Base-by-base conservation (phyloP, 1,140 invertebrate genomes). In the Trichonephila clavipes region DNA sequence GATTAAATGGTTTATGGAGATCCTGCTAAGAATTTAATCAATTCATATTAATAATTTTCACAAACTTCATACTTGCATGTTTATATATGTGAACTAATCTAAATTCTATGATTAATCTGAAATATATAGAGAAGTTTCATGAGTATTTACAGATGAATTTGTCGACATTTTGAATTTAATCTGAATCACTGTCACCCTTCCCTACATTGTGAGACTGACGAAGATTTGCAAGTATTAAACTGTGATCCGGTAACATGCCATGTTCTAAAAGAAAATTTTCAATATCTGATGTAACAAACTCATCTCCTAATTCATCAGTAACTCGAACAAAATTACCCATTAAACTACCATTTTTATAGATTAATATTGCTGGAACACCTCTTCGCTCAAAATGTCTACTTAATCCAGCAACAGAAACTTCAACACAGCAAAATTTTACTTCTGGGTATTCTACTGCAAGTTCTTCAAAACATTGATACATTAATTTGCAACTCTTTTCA, bases 301-400 rank as follows among this genome's bases (percentile, higher is more conserved):
- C 98, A 95, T 97, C 97, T 5, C 98, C 98, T 62, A 99, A 96
- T 95, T 98, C 98, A 95, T 98, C 97, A 19, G 97, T 97, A 21
- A 99, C 95, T 58, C 97, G 96, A 18, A 99, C 97, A 96, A 99
- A 99, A 96, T 99, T 99, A 14, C 98, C 98, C 95, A 99, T 97
- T 14, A 99, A 96, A 95, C 98, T 97, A 14, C 98, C 98, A 89
- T 96, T 97, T 96, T 98, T 99, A 95, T 99, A 99, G 0, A 98
- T 97, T 44, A 99, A 96, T 77, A 99, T 95, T 21, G 99, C 98
- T 61, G 99, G 99, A 2, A 99, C 97, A 24, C 99, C 99, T 95
- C 97, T 97, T 96, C 96, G 96, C 95, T 97, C 96, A 96, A 99
- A 99, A 95, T 97, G 97, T 72, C 97, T 96, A 95, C 98, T 99